A percentile compares a stretch with the other conserved stretches of the same genome.
Evolutionary conservation across 1,140 invertebrate species (phyloP).

Genomic region (Drosophila sulfurigaster): DNA sequence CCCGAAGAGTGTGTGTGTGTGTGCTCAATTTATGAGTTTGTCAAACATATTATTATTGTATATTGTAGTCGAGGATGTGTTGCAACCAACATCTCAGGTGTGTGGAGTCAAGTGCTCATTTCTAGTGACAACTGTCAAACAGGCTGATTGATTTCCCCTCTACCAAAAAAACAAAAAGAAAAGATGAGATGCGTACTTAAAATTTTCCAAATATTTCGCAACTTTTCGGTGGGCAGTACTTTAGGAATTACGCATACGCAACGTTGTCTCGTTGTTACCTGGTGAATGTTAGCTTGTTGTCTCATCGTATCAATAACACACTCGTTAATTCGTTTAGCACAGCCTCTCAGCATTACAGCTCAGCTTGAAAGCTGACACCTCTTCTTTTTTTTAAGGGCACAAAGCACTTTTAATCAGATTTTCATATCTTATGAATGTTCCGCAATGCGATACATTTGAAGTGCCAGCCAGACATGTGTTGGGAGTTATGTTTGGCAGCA

Average conservation of each 20-base stretch:
- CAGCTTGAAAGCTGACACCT: conserved; percentile 41
- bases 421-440: conserved; percentile 54
- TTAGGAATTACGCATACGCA: conserved; percentile 32
- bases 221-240: conserved; percentile 7
- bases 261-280: conserved; percentile 1
- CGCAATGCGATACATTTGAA: conserved; percentile 57
- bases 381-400: conserved; percentile 17
- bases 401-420: conserved; percentile 65
- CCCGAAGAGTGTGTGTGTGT: background rate
- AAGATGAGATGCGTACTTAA: conserved; percentile 54
- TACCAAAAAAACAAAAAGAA: conserved; percentile 3
- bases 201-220: conserved; percentile 38
- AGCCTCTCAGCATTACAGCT: conserved; percentile 13
- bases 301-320: conserved; percentile 67
- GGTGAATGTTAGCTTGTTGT: conserved; percentile 35
- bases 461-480: conserved; percentile 23
- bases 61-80: conserved; percentile 7
- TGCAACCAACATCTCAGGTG: conserved; percentile 11
- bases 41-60: conserved; percentile 10
- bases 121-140: conserved; percentile 54
- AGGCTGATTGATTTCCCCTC: conserved; percentile 63
- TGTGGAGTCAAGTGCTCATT: background rate
- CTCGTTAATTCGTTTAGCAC: conserved; percentile 74
- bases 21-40: conserved; percentile 31
- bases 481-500: conserved; percentile 19